Base-by-base conservation (phyloP, 1,140 invertebrate genomes). In the Calephelis nemesis region DNA sequence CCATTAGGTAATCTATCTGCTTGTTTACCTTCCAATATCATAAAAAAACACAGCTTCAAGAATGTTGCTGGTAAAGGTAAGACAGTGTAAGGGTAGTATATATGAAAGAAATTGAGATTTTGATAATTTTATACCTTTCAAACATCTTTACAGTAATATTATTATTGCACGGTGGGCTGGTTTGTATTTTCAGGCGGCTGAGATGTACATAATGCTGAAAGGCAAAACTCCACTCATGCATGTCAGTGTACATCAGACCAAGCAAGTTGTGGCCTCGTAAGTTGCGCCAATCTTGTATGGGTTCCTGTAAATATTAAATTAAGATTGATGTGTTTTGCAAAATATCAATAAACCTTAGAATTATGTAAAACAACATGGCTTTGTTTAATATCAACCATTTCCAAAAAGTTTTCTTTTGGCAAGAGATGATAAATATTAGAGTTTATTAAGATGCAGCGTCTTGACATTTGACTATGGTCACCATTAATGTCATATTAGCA, bases 151-250 rank as follows among this genome's bases (percentile, higher is more conserved):
- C 94, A 64, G 86, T 83, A 13, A 95, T 94, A 63, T 94, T 88
- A 6, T 90, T 75, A 42, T 93, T 94, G 11, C 89, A 81, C 13
- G 91, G 90, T 15, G 82, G 85, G 63, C 93, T 92, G 7, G 94
- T 95, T 83, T 98, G 97, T n/a, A 96, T 93, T 83, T 97, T 95
- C 4, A 97, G 82, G 93, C 98, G 95, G 15, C 96, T 97, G 39
- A 98, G 91, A 79, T 98, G 97, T 10, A 98, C 97, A 85, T 98
- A 98, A 12, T 95, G 96, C 92, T 98, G 97, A 85, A 98, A 98
- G 12, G 96, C 93, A 78, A 96, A 95, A 58, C 94, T 94, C 95
- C 96, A 98, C 67, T 95, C 94, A 1, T 92, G 75, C 54, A 96
- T 94, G 81, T 98, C 94, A 67, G 94, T 94, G 81, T 98, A 98